Evolutionary conservation across 2,113 vertebrate species (phyloP), one percentile per base, ranked within the genome.

Genomic region (Erinaceus europaeus): DNA sequence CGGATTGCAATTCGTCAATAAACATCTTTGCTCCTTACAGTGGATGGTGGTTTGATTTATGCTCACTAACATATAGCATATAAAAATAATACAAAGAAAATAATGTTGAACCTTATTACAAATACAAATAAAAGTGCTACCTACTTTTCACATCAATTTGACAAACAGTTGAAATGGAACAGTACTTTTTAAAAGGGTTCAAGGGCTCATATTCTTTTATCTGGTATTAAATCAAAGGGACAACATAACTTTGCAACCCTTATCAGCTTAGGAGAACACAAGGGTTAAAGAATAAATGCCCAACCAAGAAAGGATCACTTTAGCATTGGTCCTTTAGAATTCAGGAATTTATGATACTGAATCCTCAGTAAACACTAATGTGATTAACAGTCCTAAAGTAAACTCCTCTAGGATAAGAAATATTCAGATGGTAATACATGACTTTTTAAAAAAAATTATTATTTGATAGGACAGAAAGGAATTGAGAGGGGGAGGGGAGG

Each of bases 91-190:
- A n/a, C n/a, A n/a, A n/a, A n/a, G n/a, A n/a, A n/a, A n/a, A n/a
- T n/a, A n/a, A n/a, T n/a, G n/a, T n/a, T n/a, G n/a, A n/a, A n/a
- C n/a, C n/a, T n/a, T n/a, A n/a, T n/a, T n/a, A n/a, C n/a, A 71
- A 90, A 72, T 65, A 53, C 27, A 88, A 84, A 27, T 67, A 53
- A 81, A 72, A 59, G 84, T n/a, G n/a, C n/a, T 34, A 29, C 7
- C 55, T 2, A 55, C 36, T 73, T 72, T 90, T 52, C 57, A 81
- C 14, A 75, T 27, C 1, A 21, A 32, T 74, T 68, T 83, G 36
- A 17, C 29, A 86, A 79, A 86, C 36, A 40, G 32, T 34, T 72
- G 71, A 82, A 57, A n/a, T 36, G n/a, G 80, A 62, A 29, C 40
- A 5, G n/a, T n/a, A n/a, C n/a, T n/a, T n/a, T n/a, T n/a, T n/a